Evolutionary conservation across 2,888 invertebrate genomes (phyloP), one percentile per base, ranked within the genome.

Genomic region (Keiferia lycopersicella): DNA sequence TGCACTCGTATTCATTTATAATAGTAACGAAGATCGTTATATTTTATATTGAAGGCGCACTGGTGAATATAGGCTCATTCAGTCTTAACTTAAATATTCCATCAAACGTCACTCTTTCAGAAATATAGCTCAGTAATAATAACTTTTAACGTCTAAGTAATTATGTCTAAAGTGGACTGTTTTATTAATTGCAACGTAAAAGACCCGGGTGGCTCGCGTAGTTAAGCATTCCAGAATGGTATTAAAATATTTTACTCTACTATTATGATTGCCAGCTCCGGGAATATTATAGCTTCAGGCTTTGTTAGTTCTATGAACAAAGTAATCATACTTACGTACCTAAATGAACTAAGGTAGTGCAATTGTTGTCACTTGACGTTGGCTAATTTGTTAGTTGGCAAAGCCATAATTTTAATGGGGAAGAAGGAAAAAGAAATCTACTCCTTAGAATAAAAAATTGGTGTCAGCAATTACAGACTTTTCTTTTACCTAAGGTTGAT

Each of bases 171-270:
- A 79, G 69, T 75, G 70, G 80, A 83, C 80, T 79, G 77, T 81
- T 34, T 80, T 79, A 80, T 80, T 81, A 81, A 86, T 80, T 78
- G 74, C 72, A 66, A 75, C 73, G 71, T 82, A 79, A 83, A 82
- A 67, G 63, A 66, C 22, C 22, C 26, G 45, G 45, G n/a, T 45
- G n/a, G 45, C 8, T 45, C 6, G 45, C 45, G 45, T n/a, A 45
- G n/a, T 45, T 45, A 45, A n/a, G 3, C 4, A 45, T 45, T 45
- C n/a, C n/a, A 45, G 45, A 45, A 45, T 16, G 11, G 16, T 45
- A 45, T 45, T n/a, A 45, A 45, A 45, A 45, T 45, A 45, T 45
- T 45, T 6, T n/a, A 45, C 45, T 45, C 45, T 45, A 45, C 16
- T 45, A 45, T 45, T 45, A 16, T 45, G 16, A 45, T 16, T 16